phyloP scores from a whole-genome alignment of 2,888 invertebrate species.

The Epirrhoe alternata region DNA sequence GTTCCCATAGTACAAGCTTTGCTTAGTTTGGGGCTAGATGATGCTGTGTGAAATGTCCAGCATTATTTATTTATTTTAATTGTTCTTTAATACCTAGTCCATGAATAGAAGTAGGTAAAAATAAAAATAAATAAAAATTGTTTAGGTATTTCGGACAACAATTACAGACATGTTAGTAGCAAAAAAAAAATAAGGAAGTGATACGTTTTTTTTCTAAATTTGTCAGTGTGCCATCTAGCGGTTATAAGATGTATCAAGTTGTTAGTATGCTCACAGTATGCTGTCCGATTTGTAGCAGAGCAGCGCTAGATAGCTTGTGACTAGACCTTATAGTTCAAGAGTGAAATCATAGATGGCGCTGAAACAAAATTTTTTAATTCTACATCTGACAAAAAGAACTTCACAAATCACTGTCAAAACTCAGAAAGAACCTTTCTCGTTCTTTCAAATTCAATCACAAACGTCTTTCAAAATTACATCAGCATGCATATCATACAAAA shows the following conservation, averaged over 20 bases:
- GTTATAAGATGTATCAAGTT: neutral
- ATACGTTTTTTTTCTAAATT: too few species aligned
- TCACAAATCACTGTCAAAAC: neutral
- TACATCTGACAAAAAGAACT: neutral
- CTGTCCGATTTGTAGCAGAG: neutral
- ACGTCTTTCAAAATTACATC: neutral
- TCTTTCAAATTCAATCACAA: neutral
- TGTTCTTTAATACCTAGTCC: too few species aligned
- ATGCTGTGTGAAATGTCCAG: too few species aligned
- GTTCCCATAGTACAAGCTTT: too few species aligned
- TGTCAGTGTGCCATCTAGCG: neutral
- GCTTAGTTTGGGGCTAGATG: too few species aligned
- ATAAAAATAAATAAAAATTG: too few species aligned
- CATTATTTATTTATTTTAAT: too few species aligned
- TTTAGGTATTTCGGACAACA: too few species aligned
- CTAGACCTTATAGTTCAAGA: neutral
- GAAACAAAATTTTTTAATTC: neutral
- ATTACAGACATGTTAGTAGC: too few species aligned
- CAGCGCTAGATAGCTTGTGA: neutral
- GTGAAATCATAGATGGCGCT: slow-evolving; percentile 20
- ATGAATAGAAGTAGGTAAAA: too few species aligned
- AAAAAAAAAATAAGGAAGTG: too few species aligned
- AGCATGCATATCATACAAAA: neutral
- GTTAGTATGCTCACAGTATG: neutral
- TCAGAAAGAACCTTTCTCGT: neutral